phyloP scores from a whole-genome alignment of 2,888 invertebrate genomes.

The Harpagoxenus sublaevis region DNA sequence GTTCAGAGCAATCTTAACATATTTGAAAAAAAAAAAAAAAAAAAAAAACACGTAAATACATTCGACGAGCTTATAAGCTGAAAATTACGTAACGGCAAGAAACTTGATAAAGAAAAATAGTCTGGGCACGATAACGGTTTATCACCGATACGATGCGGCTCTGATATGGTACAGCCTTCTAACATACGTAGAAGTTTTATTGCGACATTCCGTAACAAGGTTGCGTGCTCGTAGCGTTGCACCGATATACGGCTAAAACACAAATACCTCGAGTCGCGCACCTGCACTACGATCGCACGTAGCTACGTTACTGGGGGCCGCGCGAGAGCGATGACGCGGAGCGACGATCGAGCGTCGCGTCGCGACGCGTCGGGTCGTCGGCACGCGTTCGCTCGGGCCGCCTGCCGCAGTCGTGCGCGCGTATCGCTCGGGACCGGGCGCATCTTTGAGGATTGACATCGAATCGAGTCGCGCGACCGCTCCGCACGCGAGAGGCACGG shows the following conservation, averaged over 20 bases:
- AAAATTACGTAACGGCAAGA: constrained; percentile 15
- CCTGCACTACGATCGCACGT: constrained; percentile 7
- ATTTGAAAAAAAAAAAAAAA: background rate
- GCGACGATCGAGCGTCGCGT: background rate
- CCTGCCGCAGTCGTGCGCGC: constrained; percentile 21
- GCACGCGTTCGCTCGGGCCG: constrained; percentile 27
- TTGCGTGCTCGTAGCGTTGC: background rate
- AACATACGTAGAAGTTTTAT: background rate
- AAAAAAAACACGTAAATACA: background rate
- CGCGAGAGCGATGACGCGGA: constrained; percentile 6
- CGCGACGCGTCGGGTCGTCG: constrained; percentile 42
- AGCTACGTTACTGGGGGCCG: constrained; percentile 8
- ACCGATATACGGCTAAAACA: background rate
- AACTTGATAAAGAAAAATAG: background rate
- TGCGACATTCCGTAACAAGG: background rate
- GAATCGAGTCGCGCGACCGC: background rate
- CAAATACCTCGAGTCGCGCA: background rate
- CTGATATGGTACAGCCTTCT: background rate
- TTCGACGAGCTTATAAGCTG: background rate
- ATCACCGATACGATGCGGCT: background rate
- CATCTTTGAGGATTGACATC: background rate
- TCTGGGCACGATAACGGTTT: background rate
- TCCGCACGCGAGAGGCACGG: background rate
- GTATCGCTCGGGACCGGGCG: constrained; percentile 23
- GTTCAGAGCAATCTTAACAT: background rate